These are phyloP conservation scores for Bryconaethiops microstoma DNA, from an alignment of 2,797 vertebrate genomes.

Conservation along the genomic window DNA sequence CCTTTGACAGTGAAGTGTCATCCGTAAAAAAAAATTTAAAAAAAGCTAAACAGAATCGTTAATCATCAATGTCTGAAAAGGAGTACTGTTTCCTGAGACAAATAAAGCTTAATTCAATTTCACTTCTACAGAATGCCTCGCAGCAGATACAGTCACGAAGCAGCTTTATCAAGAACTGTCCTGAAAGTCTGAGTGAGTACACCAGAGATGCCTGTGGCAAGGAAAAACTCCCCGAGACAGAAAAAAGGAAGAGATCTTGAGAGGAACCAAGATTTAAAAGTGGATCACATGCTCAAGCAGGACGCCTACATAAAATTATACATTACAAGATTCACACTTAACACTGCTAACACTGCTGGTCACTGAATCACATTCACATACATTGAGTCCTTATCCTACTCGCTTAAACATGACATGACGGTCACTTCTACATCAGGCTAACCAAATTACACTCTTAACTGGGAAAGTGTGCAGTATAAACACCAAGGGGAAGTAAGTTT, in stretches of 20 bases:
- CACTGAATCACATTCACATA: background rate
- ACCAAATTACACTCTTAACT: too few relatives aligned
- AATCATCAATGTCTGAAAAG: slow-evolving; percentile 15
- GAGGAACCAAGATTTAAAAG: background rate
- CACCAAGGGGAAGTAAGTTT: too few relatives aligned
- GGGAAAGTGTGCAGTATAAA: too few relatives aligned
- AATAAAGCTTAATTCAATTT: slow-evolving; percentile 3
- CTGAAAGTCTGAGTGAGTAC: background rate
- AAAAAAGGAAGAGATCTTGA: background rate
- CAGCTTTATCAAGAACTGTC: slow-evolving; percentile 4
- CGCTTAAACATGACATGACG: too few relatives aligned
- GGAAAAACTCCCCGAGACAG: background rate
- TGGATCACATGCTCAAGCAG: background rate
- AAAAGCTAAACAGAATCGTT: slow-evolving; percentile 2
- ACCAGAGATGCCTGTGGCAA: background rate
- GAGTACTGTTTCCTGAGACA: slow-evolving; percentile 13
- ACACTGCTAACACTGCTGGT: background rate
- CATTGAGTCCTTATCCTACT: background rate
- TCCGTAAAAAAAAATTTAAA: background rate
- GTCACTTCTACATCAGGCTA: too few relatives aligned
- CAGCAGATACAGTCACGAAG: slow-evolving; percentile 12
- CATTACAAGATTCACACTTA: background rate
- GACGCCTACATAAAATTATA: background rate
- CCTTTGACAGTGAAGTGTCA: background rate
- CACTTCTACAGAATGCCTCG: background rate